Conservation (phyloP, 2,797 vertebrate genomes). For the Rhinichthys osculus region DNA sequence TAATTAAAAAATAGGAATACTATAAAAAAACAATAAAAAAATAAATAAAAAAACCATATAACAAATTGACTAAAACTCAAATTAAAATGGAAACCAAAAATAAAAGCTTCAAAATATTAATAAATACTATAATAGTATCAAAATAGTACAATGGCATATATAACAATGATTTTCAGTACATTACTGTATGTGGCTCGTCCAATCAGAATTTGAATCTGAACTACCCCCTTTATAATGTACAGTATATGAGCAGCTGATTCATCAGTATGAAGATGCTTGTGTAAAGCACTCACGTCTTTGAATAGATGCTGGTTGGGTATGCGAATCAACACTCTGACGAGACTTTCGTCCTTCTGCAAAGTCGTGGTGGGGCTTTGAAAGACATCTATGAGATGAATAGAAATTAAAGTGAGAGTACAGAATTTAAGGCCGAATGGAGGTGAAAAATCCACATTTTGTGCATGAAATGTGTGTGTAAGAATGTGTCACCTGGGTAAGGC, state of each 20-base stretch:
- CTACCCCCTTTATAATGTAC: not conserved
- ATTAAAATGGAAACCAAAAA: not conserved
- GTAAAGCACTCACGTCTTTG: conserved; percentile 86
- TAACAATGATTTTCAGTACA: not conserved
- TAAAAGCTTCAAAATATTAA: not conserved
- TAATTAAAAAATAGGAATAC: not conserved
- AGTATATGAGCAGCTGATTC: not conserved
- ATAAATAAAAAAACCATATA: not conserved
- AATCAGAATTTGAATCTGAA: not conserved
- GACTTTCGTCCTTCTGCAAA: conserved; percentile 87
- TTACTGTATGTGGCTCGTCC: not conserved
- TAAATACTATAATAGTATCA: not conserved
- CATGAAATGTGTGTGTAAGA: not conserved
- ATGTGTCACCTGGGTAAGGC: conserved; percentile 4
- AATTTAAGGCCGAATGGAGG: not conserved
- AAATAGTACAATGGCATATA: not conserved
- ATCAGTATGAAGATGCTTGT: not conserved
- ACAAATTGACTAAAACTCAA: not conserved
- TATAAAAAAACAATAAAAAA: not conserved
- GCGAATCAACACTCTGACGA: conserved; percentile 87
- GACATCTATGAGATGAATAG: conserved; percentile 75
- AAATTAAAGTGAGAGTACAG: not conserved
- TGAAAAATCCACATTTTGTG: not conserved
- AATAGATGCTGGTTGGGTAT: conserved; percentile 90
- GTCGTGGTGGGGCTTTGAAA: conserved; percentile 84